Conservation (phyloP, 2,888 invertebrate genomes). For the Callyntrura sp. region DNA sequence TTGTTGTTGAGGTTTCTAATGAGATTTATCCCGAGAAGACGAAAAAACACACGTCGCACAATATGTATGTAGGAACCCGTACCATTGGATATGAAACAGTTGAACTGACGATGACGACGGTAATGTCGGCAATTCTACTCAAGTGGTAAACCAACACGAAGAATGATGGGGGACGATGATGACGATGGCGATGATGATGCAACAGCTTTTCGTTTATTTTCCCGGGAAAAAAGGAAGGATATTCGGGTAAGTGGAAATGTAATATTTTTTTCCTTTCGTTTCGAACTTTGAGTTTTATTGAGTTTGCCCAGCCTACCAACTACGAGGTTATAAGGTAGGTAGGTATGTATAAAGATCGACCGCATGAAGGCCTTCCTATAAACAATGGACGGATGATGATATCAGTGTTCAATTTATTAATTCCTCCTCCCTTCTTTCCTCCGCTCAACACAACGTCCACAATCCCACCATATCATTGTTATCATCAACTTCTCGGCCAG, state of each 20-base stretch:
- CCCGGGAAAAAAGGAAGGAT: not conserved
- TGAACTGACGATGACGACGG: not conserved
- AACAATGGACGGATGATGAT: constrained; percentile 3
- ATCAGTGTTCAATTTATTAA: constrained; percentile 27
- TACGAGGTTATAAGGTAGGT: too few relatives aligned
- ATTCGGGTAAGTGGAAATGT: not conserved
- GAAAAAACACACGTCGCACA: not conserved
- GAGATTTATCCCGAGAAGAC: not conserved
- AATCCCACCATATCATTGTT: too few relatives aligned
- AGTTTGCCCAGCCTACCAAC: not conserved
- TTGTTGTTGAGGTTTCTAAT: not conserved
- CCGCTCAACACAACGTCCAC: too few relatives aligned
- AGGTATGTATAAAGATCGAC: not conserved
- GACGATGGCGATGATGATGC: not conserved
- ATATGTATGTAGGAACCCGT: not conserved
- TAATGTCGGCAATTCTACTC: not conserved
- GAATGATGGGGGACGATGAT: too few relatives aligned
- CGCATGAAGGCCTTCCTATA: not conserved
- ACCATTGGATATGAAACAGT: not conserved
- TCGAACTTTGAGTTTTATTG: constrained; percentile 28
- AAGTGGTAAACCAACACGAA: not conserved
- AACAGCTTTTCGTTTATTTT: constrained; percentile 39
- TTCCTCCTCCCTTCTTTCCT: not conserved
- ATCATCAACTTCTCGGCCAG: not conserved
- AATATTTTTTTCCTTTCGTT: constrained; percentile 11